Evolutionary conservation across 2,888 invertebrate genomes (phyloP), one percentile per base, ranked within the genome.

Genomic region (Macrophya annulata): DNA sequence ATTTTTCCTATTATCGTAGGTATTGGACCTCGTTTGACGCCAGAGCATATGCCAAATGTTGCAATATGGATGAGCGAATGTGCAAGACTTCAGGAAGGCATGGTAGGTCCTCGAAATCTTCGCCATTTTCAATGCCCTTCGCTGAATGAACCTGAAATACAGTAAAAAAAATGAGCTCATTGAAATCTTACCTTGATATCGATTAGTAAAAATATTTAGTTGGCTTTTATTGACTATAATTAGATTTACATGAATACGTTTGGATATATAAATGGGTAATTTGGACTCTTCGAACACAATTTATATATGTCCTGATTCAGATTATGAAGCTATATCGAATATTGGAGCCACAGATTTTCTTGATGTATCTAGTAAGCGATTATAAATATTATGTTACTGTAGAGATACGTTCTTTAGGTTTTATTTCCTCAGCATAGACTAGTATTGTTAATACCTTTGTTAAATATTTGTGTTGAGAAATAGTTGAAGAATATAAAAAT

Each of bases 71-170:
- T 93, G 90, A 91, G 89, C n/a, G 93, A 93, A 79, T 93, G 93
- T 77, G 94, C 95, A 43, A 94, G 94, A 86, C 93, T 94, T 4
- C 97, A 97, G 86, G 95, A 95, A 0, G 96, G 96, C 0, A 93
- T 96, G 93, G 95, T 96, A 40, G 96, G 96, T 95, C 96, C 97
- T 0, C 94, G 97, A 88, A 96, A 97, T 90, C 94, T 97, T 4
- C 93, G 96, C 4, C 96, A 97, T 88, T 96, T 95, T 88, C 94
- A 96, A 82, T 97, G 96, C 88, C 97, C 97, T 0, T 95, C 96
- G 0, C 90, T 97, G 87, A 96, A 96, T 88, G 91, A 92, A 71
- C 74, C 88, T 17, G 89, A 92, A 83, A 15, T 71, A n/a, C 68
- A 68, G 48, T 17, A 9, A 43, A 43, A 40, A 51, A 37, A 62